A percentile compares a stretch with the other conserved stretches of the same genome.
phyloP scores from a whole-genome alignment of 1,140 invertebrate genomes.

The Pristionchus pacificus region DNA sequence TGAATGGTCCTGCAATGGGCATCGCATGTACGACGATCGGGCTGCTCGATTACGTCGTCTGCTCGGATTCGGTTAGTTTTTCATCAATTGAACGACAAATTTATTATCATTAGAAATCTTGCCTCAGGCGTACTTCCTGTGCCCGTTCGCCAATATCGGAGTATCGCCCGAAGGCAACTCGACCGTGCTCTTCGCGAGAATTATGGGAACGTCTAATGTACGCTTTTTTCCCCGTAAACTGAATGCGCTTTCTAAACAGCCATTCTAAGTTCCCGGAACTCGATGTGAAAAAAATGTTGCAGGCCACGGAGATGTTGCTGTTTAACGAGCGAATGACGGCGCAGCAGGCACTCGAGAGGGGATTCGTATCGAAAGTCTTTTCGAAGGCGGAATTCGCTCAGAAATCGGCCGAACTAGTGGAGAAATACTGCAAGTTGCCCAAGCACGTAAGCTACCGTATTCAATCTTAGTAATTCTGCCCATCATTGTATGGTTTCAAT shows the following conservation, averaged over 20 bases:
- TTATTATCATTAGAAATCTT: background rate
- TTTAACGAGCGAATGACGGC: conserved; percentile 28
- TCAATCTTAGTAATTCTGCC: too few relatives aligned
- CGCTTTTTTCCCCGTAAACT: background rate
- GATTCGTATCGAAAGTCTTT: conserved; percentile 29
- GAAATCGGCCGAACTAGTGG: conserved; percentile 10
- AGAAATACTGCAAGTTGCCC: conserved; percentile 2
- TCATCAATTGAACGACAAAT: too few relatives aligned
- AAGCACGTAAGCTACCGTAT: background rate
- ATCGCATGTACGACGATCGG: conserved; percentile 75
- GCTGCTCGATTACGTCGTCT: conserved; percentile 82
- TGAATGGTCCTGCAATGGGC: conserved; percentile 89
- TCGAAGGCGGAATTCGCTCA: conserved; percentile 13
- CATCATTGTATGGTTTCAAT: too few relatives aligned
- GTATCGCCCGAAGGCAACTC: background rate
- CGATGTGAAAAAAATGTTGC: too few relatives aligned
- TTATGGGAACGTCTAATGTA: background rate
- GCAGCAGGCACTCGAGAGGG: conserved; percentile 15
- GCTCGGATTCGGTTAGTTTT: conserved; percentile 69
- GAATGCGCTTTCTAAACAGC: too few relatives aligned
- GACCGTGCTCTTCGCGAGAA: background rate
- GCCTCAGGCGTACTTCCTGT: background rate
- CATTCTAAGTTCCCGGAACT: too few relatives aligned
- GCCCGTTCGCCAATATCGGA: background rate
- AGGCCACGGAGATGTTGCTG: conserved; percentile 32